phyloP scores from a whole-genome alignment of 2,888 invertebrate species.

The Eupithecia subumbrata region DNA sequence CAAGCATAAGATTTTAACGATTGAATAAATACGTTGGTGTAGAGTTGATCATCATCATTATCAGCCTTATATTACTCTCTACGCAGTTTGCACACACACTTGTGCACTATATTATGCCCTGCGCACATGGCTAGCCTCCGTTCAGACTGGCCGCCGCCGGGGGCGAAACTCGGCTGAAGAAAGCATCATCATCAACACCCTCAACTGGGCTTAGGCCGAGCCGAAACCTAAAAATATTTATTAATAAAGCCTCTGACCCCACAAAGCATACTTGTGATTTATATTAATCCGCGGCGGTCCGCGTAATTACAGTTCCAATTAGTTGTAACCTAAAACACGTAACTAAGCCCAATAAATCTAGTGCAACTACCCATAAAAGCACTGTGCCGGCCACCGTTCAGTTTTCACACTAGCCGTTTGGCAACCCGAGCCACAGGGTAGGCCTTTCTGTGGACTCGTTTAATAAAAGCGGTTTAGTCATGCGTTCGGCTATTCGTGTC shows the following conservation, averaged over 20 bases:
- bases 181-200: not conserved
- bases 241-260: slow-evolving; percentile 12
- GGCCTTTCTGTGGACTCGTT: not conserved
- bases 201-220: not conserved
- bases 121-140: no score
- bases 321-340: slow-evolving; percentile 41
- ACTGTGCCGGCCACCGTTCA: slow-evolving; percentile 25
- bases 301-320: slow-evolving; percentile 40
- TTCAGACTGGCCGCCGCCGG: no score
- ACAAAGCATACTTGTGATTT: slow-evolving; percentile 36
- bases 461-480: slow-evolving; percentile 5
- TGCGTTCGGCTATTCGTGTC: not conserved
- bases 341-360: slow-evolving; percentile 44
- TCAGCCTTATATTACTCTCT: no score
- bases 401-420: slow-evolving; percentile 35
- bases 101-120: no score
- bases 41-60: no score
- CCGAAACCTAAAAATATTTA: not conserved
- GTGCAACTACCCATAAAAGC: slow-evolving; percentile 40
- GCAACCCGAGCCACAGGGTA: slow-evolving; percentile 21
- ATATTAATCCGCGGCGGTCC: slow-evolving; percentile 32
- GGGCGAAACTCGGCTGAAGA: no score
- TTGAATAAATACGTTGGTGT: no score
- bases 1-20: not conserved
- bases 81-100: no score